phyloP scores from a whole-genome alignment of 2,113 vertebrate species.

The Elanus axillaris region DNA sequence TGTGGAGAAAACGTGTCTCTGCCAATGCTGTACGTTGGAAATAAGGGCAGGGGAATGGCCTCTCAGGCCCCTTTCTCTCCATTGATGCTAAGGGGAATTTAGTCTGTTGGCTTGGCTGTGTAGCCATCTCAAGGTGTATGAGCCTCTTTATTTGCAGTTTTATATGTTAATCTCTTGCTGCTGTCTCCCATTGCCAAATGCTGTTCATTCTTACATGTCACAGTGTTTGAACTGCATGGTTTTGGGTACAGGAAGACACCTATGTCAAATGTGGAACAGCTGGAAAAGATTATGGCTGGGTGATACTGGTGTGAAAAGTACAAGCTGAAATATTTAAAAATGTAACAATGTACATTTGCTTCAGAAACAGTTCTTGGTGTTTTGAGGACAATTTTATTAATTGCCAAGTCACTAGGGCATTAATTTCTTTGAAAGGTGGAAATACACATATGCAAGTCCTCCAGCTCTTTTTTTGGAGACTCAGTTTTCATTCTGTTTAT shows the following conservation, averaged over 20 bases:
- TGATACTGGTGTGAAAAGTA: background rate
- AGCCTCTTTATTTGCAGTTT: background rate
- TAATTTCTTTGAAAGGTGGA: background rate
- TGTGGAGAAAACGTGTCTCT: background rate
- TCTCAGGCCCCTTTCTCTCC: accelerated
- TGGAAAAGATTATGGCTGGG: background rate
- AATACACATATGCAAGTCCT: background rate
- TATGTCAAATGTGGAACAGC: background rate
- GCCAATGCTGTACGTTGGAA: accelerated
- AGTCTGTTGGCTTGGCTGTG: background rate
- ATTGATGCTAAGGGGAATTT: accelerated
- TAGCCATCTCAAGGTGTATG: accelerated
- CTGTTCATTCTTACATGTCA: accelerated
- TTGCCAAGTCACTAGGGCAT: background rate
- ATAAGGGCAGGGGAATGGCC: background rate
- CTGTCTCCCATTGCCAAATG: background rate
- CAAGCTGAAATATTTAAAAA: background rate
- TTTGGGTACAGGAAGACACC: background rate
- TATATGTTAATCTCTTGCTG: background rate
- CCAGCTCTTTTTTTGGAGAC: background rate
- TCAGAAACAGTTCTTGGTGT: background rate
- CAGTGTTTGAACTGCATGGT: accelerated
- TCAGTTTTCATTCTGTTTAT: background rate
- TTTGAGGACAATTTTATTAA: background rate
- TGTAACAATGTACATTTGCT: background rate